These are phyloP conservation scores for Drosophila ogumai DNA, from an alignment of 1,140 invertebrate species.

Conservation along the genomic window DNA sequence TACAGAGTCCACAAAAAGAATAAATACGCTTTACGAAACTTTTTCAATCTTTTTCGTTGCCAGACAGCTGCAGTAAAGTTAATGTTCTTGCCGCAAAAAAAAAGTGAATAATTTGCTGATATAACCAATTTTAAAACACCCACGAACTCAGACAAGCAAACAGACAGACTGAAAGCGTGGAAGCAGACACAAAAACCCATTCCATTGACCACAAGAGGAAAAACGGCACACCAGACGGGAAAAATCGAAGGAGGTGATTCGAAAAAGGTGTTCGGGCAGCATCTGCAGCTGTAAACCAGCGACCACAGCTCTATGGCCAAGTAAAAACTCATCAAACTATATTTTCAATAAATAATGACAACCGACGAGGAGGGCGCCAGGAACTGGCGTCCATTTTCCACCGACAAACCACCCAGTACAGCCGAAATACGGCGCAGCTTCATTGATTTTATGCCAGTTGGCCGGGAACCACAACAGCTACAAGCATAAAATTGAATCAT, in stretches of 20 bases:
- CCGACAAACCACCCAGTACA: slow-evolving; percentile 2
- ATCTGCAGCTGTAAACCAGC: slow-evolving; percentile 19
- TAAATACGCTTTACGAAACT: slow-evolving; percentile 22
- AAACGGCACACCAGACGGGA: slow-evolving; percentile 47
- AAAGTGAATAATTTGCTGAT: slow-evolving; percentile 68
- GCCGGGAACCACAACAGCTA: slow-evolving; percentile 48
- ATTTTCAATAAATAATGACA: slow-evolving; percentile 83
- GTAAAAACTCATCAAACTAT: slow-evolving; percentile 83
- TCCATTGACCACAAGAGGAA: slow-evolving; percentile 66
- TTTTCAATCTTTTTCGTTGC: slow-evolving; percentile 34
- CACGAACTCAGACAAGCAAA: slow-evolving; percentile 33
- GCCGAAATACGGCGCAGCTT: slow-evolving; percentile 48
- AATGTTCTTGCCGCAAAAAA: slow-evolving; percentile 15
- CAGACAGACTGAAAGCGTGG: slow-evolving; percentile 30
- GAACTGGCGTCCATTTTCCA: slow-evolving; percentile 53
- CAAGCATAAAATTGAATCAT: slow-evolving; percentile 69
- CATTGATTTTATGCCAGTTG: slow-evolving; percentile 77
- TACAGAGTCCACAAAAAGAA: neutral
- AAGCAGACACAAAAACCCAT: slow-evolving; percentile 59
- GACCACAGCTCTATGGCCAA: slow-evolving; percentile 33
- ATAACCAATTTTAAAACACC: slow-evolving; percentile 71
- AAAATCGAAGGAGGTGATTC: slow-evolving; percentile 9
- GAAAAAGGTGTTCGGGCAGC: slow-evolving; percentile 17
- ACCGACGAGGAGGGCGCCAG: slow-evolving; percentile 15
- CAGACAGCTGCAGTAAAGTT: slow-evolving; percentile 40